Evolutionary conservation across 2,113 vertebrate genomes (phyloP).

Genomic region (Carassius gibelio): DNA sequence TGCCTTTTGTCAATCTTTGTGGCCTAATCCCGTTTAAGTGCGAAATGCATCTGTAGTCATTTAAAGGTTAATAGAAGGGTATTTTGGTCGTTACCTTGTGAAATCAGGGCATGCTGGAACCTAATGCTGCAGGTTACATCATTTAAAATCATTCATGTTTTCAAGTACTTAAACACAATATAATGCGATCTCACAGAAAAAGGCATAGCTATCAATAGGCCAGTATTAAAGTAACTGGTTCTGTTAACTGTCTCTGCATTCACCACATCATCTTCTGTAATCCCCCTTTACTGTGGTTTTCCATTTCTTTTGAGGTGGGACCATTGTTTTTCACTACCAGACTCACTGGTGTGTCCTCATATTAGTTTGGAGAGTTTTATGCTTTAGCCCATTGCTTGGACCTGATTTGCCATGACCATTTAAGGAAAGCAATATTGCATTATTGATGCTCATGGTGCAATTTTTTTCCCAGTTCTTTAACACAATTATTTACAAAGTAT

Average conservation of each 20-base stretch:
- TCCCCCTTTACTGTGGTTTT: constrained; percentile 31
- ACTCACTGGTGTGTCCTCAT: constrained; percentile 59
- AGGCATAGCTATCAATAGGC: background rate
- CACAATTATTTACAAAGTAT: constrained; percentile 55
- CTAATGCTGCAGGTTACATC: background rate
- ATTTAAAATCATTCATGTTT: background rate
- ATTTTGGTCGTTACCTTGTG: background rate
- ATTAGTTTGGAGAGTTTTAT: constrained; percentile 45
- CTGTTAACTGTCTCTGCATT: background rate
- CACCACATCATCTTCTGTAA: background rate
- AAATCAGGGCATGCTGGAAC: background rate
- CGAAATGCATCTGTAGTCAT: background rate
- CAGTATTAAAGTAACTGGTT: background rate
- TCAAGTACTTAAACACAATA: constrained; percentile 13
- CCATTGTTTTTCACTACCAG: constrained; percentile 58
- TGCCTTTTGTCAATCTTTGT: constrained; percentile 36
- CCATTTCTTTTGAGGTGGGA: constrained; percentile 40
- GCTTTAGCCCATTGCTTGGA: constrained; percentile 42
- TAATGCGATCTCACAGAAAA: background rate
- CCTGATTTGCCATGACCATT: constrained; percentile 58
- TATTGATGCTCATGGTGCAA: constrained; percentile 47
- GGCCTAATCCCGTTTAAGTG: constrained; percentile 19
- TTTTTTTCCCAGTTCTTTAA: constrained; percentile 30
- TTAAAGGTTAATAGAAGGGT: background rate
- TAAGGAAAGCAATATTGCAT: constrained; percentile 59